A percentile compares a stretch with the other conserved stretches of the same genome.
phyloP scores from a whole-genome alignment of 2,113 vertebrate species.

The Prunella himalayana region DNA sequence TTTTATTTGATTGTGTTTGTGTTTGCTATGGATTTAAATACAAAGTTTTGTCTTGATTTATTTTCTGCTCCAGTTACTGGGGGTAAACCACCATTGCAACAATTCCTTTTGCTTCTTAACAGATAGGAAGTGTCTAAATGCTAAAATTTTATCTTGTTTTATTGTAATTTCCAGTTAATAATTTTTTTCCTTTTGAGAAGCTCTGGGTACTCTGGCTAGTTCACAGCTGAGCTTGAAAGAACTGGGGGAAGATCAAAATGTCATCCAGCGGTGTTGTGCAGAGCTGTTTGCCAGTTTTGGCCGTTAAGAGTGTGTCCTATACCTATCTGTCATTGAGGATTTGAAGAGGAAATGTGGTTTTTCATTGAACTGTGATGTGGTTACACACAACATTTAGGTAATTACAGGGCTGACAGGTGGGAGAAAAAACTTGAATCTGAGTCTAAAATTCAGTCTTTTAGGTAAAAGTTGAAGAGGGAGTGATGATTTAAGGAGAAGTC shows the following conservation, averaged over 20 bases:
- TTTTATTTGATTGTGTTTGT: neutral
- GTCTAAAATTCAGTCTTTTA: neutral
- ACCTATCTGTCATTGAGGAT: neutral
- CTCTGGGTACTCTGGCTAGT: neutral
- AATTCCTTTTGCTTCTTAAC: neutral
- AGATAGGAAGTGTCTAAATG: neutral
- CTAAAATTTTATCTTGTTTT: neutral
- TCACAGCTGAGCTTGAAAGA: neutral
- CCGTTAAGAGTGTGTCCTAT: neutral
- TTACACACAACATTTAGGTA: rapidly evolving
- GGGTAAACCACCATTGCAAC: neutral
- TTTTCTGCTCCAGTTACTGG: neutral
- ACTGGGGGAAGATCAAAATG: neutral
- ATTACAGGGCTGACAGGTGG: neutral
- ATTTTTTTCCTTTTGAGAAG: neutral
- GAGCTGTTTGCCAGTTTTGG: neutral
- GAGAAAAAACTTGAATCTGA: neutral
- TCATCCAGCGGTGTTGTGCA: neutral
- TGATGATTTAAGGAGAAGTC: neutral
- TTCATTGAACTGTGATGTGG: neutral
- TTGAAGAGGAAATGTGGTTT: neutral
- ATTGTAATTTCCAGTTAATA: neutral
- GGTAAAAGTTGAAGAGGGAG: neutral
- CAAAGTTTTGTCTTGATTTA: neutral
- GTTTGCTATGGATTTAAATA: neutral